A percentile compares a stretch with the other conserved stretches of the same genome.
phyloP scores from a whole-genome alignment of 2,797 vertebrate species.

The Hozukius guyotensis region DNA sequence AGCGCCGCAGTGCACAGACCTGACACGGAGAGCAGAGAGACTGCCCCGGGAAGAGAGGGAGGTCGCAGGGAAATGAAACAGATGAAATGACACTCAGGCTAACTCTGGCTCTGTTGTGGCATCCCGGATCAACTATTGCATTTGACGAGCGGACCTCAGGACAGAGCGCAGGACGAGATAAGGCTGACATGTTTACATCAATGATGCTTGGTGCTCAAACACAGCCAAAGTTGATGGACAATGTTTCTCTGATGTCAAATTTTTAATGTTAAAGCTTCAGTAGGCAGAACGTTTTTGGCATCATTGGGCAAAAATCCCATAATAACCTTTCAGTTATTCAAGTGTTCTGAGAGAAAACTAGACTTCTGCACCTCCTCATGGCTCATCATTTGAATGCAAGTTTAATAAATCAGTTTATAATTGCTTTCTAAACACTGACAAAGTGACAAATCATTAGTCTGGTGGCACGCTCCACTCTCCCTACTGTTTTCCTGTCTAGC shows the following conservation, averaged over 20 bases:
- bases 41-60: not conserved
- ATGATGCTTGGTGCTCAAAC: not conserved
- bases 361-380: too few species aligned
- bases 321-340: too few species aligned
- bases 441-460: not conserved
- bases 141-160: too few species aligned
- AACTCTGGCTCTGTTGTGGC: not conserved
- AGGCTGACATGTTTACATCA: not conserved
- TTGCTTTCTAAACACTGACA: not conserved
- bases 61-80: not conserved
- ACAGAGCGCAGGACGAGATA: too few species aligned
- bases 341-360: too few species aligned
- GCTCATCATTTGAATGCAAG: not conserved
- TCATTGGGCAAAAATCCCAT: too few species aligned
- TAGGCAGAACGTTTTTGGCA: too few species aligned
- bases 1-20: not conserved
- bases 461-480: not conserved
- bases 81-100: not conserved
- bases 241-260: not conserved
- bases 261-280: not conserved
- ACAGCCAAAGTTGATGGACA: not conserved
- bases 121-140: too few species aligned
- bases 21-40: not conserved
- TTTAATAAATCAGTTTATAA: not conserved
- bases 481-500: not conserved